A percentile compares a stretch with the other conserved stretches of the same genome.
These are phyloP conservation scores for Channa argus DNA, from an alignment of 2,113 vertebrate genomes.

Conservation along the genomic window DNA sequence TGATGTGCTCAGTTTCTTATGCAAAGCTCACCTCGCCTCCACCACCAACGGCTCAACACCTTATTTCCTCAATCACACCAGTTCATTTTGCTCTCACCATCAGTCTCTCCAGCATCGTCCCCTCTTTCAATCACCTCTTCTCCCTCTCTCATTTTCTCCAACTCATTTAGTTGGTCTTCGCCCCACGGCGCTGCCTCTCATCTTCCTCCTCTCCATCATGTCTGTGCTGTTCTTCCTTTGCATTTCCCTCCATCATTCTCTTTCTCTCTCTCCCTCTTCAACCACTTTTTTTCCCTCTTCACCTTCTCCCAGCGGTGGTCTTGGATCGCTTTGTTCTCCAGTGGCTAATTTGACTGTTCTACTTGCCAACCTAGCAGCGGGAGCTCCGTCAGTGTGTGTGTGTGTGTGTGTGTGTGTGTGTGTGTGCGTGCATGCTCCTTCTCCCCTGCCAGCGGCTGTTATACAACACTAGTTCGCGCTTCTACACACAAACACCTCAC, in stretches of 20 bases:
- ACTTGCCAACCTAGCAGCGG: slow-evolving; percentile 72
- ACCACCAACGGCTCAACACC: too few relatives aligned
- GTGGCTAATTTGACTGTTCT: slow-evolving; percentile 83
- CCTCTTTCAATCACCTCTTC: slow-evolving; percentile 34
- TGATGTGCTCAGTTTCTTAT: too few relatives aligned
- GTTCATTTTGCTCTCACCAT: not conserved
- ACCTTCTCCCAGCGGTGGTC: slow-evolving; percentile 71
- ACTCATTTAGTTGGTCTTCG: slow-evolving; percentile 41
- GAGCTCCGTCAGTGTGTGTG: slow-evolving; percentile 39
- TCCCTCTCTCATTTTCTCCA: slow-evolving; percentile 43
- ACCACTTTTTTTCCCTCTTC: slow-evolving; percentile 32
- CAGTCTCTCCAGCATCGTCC: not conserved
- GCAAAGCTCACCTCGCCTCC: too few relatives aligned
- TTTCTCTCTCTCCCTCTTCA: slow-evolving; percentile 23
- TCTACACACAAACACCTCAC: slow-evolving; percentile 70
- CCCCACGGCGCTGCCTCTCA: slow-evolving; percentile 23
- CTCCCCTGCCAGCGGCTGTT: slow-evolving; percentile 78
- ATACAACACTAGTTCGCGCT: slow-evolving; percentile 69
- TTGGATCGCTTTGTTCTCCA: slow-evolving; percentile 71
- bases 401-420: slow-evolving; percentile 55
- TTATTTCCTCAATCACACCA: not conserved
- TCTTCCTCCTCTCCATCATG: slow-evolving; percentile 33
- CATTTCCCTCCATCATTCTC: slow-evolving; percentile 14
- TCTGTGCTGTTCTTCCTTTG: slow-evolving; percentile 8
- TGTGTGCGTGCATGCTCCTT: slow-evolving; percentile 36